phyloP scores from a whole-genome alignment of 2,888 invertebrate genomes.

The Hydrotaea diabolus region DNA sequence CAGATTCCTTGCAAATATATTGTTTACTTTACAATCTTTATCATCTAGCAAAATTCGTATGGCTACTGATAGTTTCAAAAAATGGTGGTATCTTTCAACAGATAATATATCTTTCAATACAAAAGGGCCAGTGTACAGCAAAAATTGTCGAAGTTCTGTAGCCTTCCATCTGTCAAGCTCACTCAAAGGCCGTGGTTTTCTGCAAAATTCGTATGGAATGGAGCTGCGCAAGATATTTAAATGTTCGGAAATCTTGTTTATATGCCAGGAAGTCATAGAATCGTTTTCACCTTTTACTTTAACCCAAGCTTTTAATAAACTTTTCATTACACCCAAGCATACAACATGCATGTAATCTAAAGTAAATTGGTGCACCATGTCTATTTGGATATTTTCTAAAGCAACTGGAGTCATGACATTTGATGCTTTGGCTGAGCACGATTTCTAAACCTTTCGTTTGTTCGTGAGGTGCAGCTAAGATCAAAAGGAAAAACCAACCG shows the following conservation, averaged over 20 bases:
- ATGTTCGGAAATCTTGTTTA: slow-evolving; percentile 5
- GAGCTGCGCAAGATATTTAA: slow-evolving; percentile 3
- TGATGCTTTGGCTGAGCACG: slow-evolving; percentile 50
- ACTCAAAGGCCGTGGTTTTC: slow-evolving; percentile 56
- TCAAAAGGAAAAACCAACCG: slow-evolving; percentile 32
- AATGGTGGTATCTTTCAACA: slow-evolving; percentile 38
- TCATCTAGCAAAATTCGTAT: slow-evolving; percentile 60
- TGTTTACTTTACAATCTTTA: slow-evolving; percentile 56
- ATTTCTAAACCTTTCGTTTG: slow-evolving; percentile 34
- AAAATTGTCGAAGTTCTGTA: slow-evolving; percentile 64
- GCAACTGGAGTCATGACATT: slow-evolving; percentile 6
- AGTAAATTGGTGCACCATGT: slow-evolving; percentile 48
- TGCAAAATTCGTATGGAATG: slow-evolving; percentile 30
- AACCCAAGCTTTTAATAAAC: slow-evolving; percentile 48
- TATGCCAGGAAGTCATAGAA: slow-evolving; percentile 43
- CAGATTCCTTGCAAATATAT: slow-evolving; percentile 49
- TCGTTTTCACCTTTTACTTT: slow-evolving; percentile 51
- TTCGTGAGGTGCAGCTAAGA: slow-evolving; percentile 1
- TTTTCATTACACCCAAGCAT: slow-evolving; percentile 51
- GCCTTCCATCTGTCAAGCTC: slow-evolving; percentile 61
- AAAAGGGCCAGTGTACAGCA: slow-evolving; percentile 63
- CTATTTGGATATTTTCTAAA: slow-evolving; percentile 46
- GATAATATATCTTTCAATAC: slow-evolving; percentile 50
- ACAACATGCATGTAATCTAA: slow-evolving; percentile 58
- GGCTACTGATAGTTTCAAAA: slow-evolving; percentile 60